These are phyloP conservation scores for Ascidia mentula DNA, from an alignment of 23 tunicate species.

Conservation along the genomic window DNA sequence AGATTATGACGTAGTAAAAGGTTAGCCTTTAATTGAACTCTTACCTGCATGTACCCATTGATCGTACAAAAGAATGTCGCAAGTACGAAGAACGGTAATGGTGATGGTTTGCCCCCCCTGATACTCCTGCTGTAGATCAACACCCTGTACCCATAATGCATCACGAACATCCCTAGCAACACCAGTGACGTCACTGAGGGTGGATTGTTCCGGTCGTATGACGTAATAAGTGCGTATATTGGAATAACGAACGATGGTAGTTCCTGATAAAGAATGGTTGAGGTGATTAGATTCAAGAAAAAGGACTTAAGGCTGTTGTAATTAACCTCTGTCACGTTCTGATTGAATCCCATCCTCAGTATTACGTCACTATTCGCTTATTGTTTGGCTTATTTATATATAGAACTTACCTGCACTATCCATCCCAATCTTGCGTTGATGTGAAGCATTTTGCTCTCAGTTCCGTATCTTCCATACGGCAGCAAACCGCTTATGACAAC, in stretches of 20 bases:
- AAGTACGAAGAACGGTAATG: constrained; percentile 33
- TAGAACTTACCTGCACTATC: constrained; percentile 30
- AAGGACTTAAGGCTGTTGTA: too few species aligned
- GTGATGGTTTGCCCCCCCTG: constrained; percentile 78
- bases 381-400: neutral
- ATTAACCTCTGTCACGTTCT: too few species aligned
- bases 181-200: constrained; percentile 23
- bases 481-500: constrained; percentile 31
- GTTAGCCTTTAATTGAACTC: neutral
- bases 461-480: constrained; percentile 38
- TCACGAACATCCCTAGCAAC: constrained; percentile 34
- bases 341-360: too few species aligned
- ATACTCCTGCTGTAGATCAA: constrained; percentile 53
- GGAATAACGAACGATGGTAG: constrained; percentile 59
- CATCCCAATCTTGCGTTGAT: constrained; percentile 37
- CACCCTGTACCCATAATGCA: constrained; percentile 62
- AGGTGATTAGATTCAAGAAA: too few species aligned
- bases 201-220: neutral
- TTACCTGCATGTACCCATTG: constrained; percentile 92
- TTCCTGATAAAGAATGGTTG: constrained; percentile 39
- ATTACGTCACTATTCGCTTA: neutral
- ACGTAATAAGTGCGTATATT: constrained; percentile 12
- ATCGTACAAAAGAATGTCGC: constrained; percentile 51
- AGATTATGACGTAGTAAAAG: neutral
- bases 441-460: neutral